phyloP scores from a whole-genome alignment of 2,113 vertebrate genomes.

The Heliornis fulica region DNA sequence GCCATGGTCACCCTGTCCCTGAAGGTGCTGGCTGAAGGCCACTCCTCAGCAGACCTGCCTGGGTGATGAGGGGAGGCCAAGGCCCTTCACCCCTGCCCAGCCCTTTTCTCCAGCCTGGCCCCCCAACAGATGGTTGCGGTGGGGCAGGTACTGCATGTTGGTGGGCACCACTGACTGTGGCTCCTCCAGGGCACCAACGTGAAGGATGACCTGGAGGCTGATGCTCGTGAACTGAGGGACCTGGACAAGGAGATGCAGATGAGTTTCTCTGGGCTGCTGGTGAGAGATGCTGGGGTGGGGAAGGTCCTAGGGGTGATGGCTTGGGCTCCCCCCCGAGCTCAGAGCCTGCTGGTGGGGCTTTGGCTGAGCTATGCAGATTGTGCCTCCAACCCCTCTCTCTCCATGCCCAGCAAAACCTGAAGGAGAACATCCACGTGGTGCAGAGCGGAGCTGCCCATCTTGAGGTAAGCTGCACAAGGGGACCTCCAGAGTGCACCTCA shows the following conservation, averaged over 20 bases:
- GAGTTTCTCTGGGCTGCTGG: constrained; percentile 64
- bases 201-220: neutral
- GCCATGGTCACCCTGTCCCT: neutral
- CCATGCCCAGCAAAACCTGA: constrained; percentile 63
- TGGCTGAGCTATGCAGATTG: neutral
- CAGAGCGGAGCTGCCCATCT: neutral
- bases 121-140: neutral
- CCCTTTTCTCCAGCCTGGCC: neutral
- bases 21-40: neutral
- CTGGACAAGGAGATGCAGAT: constrained; percentile 67
- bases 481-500: neutral
- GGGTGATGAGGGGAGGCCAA: neutral
- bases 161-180: neutral
- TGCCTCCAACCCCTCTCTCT: neutral
- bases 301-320: neutral
- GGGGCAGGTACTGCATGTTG: neutral
- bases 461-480: neutral
- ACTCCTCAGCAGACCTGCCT: neutral
- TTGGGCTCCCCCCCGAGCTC: neutral
- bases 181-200: fast-evolving
- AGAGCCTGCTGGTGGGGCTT: neutral
- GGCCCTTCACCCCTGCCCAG: neutral
- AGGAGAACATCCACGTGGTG: constrained; percentile 48
- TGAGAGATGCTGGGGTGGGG: neutral
- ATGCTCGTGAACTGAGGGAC: constrained; percentile 27